These are phyloP conservation scores for Dryoscopus gambensis DNA, from an alignment of 2,113 vertebrate species.

Conservation along the genomic window DNA sequence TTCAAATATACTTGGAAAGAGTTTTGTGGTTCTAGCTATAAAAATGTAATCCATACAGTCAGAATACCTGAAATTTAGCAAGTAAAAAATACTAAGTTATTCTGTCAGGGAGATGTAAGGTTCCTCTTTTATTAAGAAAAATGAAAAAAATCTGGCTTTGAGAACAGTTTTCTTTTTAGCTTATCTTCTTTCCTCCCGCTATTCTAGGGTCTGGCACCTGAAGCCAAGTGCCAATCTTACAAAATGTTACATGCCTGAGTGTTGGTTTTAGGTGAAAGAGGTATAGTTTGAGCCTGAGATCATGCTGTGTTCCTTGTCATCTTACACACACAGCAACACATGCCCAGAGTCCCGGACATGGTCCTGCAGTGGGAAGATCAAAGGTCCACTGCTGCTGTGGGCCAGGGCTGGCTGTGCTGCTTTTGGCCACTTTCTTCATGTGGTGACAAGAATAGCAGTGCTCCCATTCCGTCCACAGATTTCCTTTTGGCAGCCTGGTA, in stretches of 20 bases:
- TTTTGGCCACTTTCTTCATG: background rate
- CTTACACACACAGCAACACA: background rate
- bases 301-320: background rate
- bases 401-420: background rate
- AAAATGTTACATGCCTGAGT: background rate
- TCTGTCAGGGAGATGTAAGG: background rate
- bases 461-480: background rate
- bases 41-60: background rate
- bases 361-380: background rate
- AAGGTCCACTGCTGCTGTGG: background rate
- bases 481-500: background rate
- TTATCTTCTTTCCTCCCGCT: background rate
- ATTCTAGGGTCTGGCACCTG: background rate
- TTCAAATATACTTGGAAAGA: background rate
- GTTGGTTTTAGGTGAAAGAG: background rate
- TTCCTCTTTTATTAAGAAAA: background rate
- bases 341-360: background rate
- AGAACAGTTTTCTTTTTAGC: background rate
- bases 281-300: background rate
- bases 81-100: background rate
- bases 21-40: background rate
- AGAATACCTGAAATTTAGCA: background rate
- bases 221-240: background rate
- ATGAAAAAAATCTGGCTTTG: background rate
- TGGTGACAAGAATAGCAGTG: background rate